Conservation (phyloP, 2,888 invertebrate species). For the Nomada ferruginata region DNA sequence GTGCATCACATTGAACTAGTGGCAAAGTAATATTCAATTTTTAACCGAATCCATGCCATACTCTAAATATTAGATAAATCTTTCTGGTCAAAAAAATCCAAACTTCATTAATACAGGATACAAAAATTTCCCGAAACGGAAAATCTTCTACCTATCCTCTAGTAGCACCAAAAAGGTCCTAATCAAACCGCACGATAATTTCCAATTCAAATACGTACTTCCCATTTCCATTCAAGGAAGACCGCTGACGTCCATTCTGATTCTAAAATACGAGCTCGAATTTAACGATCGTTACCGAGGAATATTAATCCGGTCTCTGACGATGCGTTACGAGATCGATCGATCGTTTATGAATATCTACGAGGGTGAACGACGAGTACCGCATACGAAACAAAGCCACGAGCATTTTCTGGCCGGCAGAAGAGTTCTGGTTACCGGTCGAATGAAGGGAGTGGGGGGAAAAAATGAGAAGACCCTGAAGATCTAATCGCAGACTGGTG, state of each 20-base stretch:
- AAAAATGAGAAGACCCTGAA: slow-evolving; percentile 57
- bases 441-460: slow-evolving; percentile 19
- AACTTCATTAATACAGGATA: too few relatives aligned
- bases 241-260: slow-evolving; percentile 1
- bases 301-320: slow-evolving; percentile 47
- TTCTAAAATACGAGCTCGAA: slow-evolving; percentile 48
- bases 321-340: slow-evolving; percentile 62
- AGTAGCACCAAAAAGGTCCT: neutral
- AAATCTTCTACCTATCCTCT: neutral
- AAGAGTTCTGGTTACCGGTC: neutral
- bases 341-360: slow-evolving; percentile 70
- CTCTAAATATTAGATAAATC: too few relatives aligned
- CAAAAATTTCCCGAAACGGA: too few relatives aligned
- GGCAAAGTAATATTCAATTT: neutral
- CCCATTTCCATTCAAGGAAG: slow-evolving; percentile 51
- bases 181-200: slow-evolving; percentile 35
- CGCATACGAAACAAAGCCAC: slow-evolving; percentile 21
- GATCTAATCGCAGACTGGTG: slow-evolving; percentile 76
- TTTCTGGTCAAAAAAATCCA: too few relatives aligned
- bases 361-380: slow-evolving; percentile 24
- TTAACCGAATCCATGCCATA: neutral
- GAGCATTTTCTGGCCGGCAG: slow-evolving; percentile 32
- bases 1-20: neutral
- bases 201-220: slow-evolving; percentile 29
- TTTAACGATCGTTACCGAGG: slow-evolving; percentile 12